Conservation (phyloP, 2,888 invertebrate genomes). For the Brachypalpus laphriformis region DNA sequence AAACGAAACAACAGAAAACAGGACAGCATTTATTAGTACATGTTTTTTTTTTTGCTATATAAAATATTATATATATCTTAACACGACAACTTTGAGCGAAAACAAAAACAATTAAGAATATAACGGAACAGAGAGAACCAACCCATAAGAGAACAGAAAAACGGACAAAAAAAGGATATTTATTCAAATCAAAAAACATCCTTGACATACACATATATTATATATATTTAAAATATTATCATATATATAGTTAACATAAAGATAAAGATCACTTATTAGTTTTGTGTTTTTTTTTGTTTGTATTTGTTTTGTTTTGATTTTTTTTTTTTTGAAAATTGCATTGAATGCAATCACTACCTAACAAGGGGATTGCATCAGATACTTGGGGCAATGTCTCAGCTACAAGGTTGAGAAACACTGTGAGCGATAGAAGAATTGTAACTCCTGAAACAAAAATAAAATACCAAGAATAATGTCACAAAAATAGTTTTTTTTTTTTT, state of each 20-base stretch:
- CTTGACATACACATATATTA: slow-evolving; percentile 71
- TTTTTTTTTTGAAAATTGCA: slow-evolving; percentile 81
- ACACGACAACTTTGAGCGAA: slow-evolving; percentile 68
- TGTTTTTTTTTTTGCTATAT: slow-evolving; percentile 4
- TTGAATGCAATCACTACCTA: slow-evolving; percentile 91
- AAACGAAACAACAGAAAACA: slow-evolving; percentile 39
- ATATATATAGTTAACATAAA: slow-evolving; percentile 60
- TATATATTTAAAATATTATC: slow-evolving; percentile 62
- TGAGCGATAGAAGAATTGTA: slow-evolving; percentile 99
- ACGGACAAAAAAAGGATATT: slow-evolving; percentile 27
- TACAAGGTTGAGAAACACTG: slow-evolving; percentile 99
- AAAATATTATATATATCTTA: slow-evolving; percentile 57
- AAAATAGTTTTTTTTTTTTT: slow-evolving; percentile 33
- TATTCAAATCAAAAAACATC: slow-evolving; percentile 62
- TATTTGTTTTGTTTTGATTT: slow-evolving; percentile 64
- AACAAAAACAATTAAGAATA: slow-evolving; percentile 38
- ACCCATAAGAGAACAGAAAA: slow-evolving; percentile 52
- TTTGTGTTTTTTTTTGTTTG: slow-evolving; percentile 34
- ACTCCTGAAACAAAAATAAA: slow-evolving; percentile 91
- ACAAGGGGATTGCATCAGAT: slow-evolving; percentile 99
- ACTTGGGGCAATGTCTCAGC: slow-evolving; percentile 99
- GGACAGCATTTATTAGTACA: slow-evolving; percentile 50
- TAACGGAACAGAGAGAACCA: slow-evolving; percentile 24
- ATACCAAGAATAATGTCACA: slow-evolving; percentile 73
- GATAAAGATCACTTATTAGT: slow-evolving; percentile 49